phyloP scores from a whole-genome alignment of 92 coral and sea anemone species.

The Meandrina meandrites region DNA sequence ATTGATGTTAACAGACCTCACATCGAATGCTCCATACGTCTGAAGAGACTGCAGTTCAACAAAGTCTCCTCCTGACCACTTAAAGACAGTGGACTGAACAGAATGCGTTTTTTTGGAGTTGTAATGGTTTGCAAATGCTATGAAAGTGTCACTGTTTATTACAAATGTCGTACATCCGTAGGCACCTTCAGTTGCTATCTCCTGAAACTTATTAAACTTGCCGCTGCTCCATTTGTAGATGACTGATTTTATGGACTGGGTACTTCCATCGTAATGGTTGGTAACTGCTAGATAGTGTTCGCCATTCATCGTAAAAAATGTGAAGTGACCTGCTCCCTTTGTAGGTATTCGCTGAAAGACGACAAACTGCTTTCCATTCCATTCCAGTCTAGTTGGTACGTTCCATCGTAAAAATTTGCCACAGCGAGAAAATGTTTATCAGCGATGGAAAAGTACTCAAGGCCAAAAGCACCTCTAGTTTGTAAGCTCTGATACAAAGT shows the following conservation, averaged over 20 bases:
- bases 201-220: constrained; percentile 40
- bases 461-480: constrained; percentile 34
- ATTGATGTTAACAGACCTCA: constrained; percentile 31
- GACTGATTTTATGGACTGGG: constrained; percentile 31
- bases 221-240: constrained; percentile 42
- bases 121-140: constrained; percentile 46
- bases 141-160: constrained; percentile 21
- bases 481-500: constrained; percentile 14
- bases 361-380: constrained; percentile 28
- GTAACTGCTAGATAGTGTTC: constrained; percentile 41
- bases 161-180: constrained; percentile 26
- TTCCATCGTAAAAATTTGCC: constrained; percentile 16
- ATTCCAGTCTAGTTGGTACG: constrained; percentile 1
- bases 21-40: constrained; percentile 19
- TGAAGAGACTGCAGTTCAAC: constrained; percentile 26
- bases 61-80: constrained; percentile 50
- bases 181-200: constrained; percentile 42
- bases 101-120: constrained; percentile 2
- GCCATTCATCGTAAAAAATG: not conserved
- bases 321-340: not conserved
- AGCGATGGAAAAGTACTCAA: constrained; percentile 42
- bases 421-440: constrained; percentile 43
- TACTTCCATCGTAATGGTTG: constrained; percentile 18
- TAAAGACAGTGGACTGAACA: constrained; percentile 40
- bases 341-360: constrained; percentile 17